Percentiles rank a stretch among this genome's conserved stretches.
phyloP scores from a whole-genome alignment of 2,113 vertebrate genomes.

The Pelobates fuscus region DNA sequence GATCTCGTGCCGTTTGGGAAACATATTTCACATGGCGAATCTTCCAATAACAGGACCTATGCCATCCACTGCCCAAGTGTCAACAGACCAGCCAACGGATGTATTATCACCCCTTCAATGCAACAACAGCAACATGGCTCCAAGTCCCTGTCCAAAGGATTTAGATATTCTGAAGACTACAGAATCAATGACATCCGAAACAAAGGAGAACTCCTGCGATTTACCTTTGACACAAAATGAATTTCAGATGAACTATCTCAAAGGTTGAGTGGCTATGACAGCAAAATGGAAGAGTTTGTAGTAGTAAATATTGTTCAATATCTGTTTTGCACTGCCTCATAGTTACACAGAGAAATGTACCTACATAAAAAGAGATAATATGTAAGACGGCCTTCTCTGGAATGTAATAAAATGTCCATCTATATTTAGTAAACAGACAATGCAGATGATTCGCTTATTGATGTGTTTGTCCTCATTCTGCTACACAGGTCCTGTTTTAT shows the following conservation, averaged over 20 bases:
- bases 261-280: slow-evolving; percentile 48
- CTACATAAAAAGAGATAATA: too few species aligned
- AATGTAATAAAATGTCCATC: too few species aligned
- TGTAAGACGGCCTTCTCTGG: too few species aligned
- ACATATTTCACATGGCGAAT: slow-evolving; percentile 80
- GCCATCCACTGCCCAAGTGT: slow-evolving; percentile 68
- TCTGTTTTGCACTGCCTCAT: too few species aligned
- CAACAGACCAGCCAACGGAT: slow-evolving; percentile 70
- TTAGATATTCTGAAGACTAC: slow-evolving; percentile 68
- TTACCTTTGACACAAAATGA: slow-evolving; percentile 58
- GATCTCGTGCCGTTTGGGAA: slow-evolving; percentile 84
- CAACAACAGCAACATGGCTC: slow-evolving; percentile 70
- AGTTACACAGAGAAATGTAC: too few species aligned
- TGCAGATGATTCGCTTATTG: too few species aligned
- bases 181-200: slow-evolving; percentile 70
- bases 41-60: slow-evolving; percentile 66
- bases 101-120: slow-evolving; percentile 75
- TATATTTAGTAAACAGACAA: too few species aligned
- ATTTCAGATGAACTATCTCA: slow-evolving; percentile 62
- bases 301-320: too few species aligned
- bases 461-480: too few species aligned
- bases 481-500: too few species aligned
- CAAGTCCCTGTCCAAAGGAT: slow-evolving; percentile 74
- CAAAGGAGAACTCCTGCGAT: slow-evolving; percentile 68
- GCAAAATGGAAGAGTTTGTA: background rate